These are phyloP conservation scores for Ochropacha duplaris DNA, from an alignment of 2,888 invertebrate genomes.

Conservation along the genomic window DNA sequence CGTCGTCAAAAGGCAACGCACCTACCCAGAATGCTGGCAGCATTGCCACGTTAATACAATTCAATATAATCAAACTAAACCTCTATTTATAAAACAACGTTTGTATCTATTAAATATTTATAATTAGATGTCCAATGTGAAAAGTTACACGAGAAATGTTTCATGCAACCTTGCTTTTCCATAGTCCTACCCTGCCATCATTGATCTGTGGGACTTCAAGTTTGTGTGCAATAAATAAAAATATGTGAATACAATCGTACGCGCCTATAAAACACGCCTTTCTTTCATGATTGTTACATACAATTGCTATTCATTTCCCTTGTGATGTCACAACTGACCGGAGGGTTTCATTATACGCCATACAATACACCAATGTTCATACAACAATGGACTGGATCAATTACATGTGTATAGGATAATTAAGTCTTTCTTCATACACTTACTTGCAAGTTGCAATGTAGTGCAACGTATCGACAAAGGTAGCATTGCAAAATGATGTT, in stretches of 20 bases:
- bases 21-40: no score
- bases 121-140: no score
- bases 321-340: background rate
- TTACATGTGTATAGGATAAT: constrained; percentile 2
- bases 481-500: background rate
- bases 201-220: no score
- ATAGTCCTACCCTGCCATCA: no score
- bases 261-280: background rate
- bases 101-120: no score
- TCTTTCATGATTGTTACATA: background rate
- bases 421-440: background rate
- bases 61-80: no score
- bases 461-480: background rate
- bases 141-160: no score
- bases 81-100: no score
- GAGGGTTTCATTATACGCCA: background rate
- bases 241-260: background rate
- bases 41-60: no score
- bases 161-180: no score
- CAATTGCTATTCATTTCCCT: background rate
- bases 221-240: no score
- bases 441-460: background rate
- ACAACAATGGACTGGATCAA: constrained; percentile 4
- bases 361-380: background rate
- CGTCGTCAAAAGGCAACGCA: no score